Percentiles rank a stretch among this genome's conserved stretches.
These are phyloP conservation scores for Drosophila colorata DNA, from an alignment of 2,888 invertebrate species.

Conservation along the genomic window DNA sequence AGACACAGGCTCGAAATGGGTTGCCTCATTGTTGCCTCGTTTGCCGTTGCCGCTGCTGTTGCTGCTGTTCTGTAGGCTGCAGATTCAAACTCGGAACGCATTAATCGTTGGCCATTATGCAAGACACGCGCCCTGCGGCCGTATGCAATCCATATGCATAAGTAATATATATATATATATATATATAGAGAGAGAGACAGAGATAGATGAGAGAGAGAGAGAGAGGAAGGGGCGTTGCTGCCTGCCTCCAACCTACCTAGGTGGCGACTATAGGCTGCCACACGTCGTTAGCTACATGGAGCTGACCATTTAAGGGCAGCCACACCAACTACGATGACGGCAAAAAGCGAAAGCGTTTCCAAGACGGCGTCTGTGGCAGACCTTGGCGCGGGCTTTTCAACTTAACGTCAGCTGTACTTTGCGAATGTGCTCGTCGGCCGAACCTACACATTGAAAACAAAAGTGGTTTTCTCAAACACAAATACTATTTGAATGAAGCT, in stretches of 20 bases:
- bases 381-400: conserved; percentile 79
- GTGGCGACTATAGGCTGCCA: conserved; percentile 47
- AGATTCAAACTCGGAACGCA: conserved; percentile 39
- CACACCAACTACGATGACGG: conserved; percentile 33
- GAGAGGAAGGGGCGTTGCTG: neutral
- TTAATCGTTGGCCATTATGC: conserved; percentile 74
- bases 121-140: conserved; percentile 76
- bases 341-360: conserved; percentile 78
- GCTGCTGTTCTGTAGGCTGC: conserved; percentile 16
- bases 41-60: conserved; percentile 11
- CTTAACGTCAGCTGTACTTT: conserved; percentile 40
- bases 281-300: conserved; percentile 58
- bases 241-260: conserved; percentile 13
- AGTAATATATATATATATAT: conserved; percentile 26
- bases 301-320: conserved; percentile 74
- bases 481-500: too few species aligned
- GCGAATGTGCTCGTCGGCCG: conserved; percentile 14
- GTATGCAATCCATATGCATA: conserved; percentile 69
- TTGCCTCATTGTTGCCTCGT: conserved; percentile 56
- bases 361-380: conserved; percentile 49
- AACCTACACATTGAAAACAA: conserved; percentile 20
- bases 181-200: neutral
- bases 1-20: conserved; percentile 52
- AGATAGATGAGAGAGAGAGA: neutral
- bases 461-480: neutral